phyloP scores from a whole-genome alignment of 2,113 vertebrate genomes.

The Anoura caudifer region DNA sequence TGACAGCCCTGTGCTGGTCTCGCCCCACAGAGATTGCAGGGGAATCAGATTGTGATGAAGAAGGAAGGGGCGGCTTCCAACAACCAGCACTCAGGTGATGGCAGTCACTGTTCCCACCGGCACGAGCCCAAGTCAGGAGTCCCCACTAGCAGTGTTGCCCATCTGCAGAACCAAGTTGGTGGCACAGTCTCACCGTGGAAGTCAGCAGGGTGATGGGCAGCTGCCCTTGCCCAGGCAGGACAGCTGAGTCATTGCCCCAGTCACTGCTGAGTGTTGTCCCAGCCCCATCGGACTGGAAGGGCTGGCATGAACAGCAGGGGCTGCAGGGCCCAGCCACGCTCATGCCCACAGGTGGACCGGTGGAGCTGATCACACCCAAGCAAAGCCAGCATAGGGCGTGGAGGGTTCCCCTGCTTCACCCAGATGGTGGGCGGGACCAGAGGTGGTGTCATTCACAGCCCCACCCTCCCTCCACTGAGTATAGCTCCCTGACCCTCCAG shows the following conservation, averaged over 20 bases:
- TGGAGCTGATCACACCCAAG: background rate
- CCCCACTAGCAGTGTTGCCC: background rate
- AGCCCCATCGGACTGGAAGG: background rate
- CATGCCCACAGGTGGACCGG: background rate
- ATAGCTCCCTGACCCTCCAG: background rate
- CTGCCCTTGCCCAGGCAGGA: background rate
- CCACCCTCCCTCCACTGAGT: no score
- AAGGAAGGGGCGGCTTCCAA: background rate
- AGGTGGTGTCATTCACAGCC: background rate
- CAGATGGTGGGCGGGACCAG: background rate
- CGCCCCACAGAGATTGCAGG: background rate
- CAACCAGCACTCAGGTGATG: background rate
- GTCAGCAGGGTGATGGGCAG: background rate
- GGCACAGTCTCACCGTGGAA: background rate
- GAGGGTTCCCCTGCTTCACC: background rate
- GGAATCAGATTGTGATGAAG: background rate
- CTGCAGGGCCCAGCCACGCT: background rate
- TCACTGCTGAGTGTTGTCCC: background rate
- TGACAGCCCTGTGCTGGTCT: background rate
- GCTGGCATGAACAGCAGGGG: background rate
- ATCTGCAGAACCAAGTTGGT: background rate
- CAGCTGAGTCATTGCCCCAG: background rate
- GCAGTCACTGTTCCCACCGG: background rate
- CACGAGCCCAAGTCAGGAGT: background rate
- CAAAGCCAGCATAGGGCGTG: background rate